Percentiles rank a stretch among this genome's conserved stretches.
Evolutionary conservation across 2,888 invertebrate genomes (phyloP).

Genomic region (Campopleginae sp.): DNA sequence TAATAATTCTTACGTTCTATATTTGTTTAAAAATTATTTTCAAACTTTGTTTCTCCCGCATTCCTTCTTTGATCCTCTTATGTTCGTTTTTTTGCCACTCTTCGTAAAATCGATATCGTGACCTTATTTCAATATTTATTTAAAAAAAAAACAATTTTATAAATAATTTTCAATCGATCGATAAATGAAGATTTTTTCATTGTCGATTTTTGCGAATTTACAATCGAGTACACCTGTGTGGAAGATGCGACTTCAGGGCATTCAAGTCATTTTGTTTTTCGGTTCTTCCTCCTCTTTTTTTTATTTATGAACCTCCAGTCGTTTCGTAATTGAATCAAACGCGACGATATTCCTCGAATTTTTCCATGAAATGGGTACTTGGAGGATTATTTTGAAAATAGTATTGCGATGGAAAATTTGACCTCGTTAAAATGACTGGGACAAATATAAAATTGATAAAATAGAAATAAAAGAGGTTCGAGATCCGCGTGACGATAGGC

Average conservation of each 20-base stretch:
- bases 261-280: conserved; percentile 14
- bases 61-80: neutral
- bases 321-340: neutral
- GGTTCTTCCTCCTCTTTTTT: conserved; percentile 7
- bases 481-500: neutral
- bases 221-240: conserved; percentile 43
- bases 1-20: conserved; percentile 61
- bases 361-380: neutral
- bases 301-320: neutral
- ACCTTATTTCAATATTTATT: neutral
- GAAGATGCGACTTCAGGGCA: conserved; percentile 42
- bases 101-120: conserved; percentile 37
- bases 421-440: neutral
- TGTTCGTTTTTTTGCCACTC: neutral
- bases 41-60: conserved; percentile 29
- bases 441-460: neutral
- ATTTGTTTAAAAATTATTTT: conserved; percentile 57
- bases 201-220: conserved; percentile 28
- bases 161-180: conserved; percentile 17
- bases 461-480: neutral
- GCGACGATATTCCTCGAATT: neutral
- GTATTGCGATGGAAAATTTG: neutral
- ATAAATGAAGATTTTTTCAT: conserved; percentile 12
- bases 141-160: neutral
- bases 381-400: neutral